phyloP scores from a whole-genome alignment of 2,113 vertebrate genomes.

The Clupea harengus region DNA sequence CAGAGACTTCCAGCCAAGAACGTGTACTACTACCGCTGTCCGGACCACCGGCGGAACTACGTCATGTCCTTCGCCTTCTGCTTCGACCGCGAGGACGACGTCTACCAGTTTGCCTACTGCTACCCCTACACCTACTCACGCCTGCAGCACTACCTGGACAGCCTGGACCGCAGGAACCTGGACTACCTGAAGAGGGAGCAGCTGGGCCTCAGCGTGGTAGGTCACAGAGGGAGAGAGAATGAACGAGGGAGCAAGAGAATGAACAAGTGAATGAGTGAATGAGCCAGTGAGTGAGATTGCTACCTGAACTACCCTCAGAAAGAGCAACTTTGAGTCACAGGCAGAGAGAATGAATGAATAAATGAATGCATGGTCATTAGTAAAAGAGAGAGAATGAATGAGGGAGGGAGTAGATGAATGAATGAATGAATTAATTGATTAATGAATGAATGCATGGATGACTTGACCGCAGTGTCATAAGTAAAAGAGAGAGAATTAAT shows the following conservation, averaged over 20 bases:
- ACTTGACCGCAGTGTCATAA: too few species aligned
- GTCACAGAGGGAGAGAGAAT: constrained; percentile 42
- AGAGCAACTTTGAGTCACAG: too few species aligned
- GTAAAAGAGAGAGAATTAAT: too few species aligned
- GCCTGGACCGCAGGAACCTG: constrained; percentile 86
- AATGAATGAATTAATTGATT: too few species aligned
- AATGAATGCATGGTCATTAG: too few species aligned
- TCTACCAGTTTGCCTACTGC: constrained; percentile 96
- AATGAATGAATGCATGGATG: too few species aligned
- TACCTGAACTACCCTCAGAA: too few species aligned
- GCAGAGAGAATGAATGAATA: constrained; percentile 17
- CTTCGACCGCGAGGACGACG: constrained; percentile 92
- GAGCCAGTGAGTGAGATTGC: constrained; percentile 17
- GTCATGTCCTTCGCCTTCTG: constrained; percentile 99
- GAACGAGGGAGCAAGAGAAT: constrained; percentile 49
- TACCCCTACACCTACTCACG: constrained; percentile 96
- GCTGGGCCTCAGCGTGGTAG: constrained; percentile 94
- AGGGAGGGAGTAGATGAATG: not conserved
- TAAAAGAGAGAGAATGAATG: too few species aligned
- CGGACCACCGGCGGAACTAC: constrained; percentile 93
- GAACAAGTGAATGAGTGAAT: constrained; percentile 14
- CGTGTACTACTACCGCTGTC: constrained; percentile 96
- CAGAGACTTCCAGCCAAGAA: constrained; percentile 94
- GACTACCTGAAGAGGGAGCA: constrained; percentile 87
- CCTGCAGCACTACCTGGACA: constrained; percentile 92